Base-by-base conservation (phyloP, 2,888 invertebrate species). In the Ornithoptera priamus region DNA sequence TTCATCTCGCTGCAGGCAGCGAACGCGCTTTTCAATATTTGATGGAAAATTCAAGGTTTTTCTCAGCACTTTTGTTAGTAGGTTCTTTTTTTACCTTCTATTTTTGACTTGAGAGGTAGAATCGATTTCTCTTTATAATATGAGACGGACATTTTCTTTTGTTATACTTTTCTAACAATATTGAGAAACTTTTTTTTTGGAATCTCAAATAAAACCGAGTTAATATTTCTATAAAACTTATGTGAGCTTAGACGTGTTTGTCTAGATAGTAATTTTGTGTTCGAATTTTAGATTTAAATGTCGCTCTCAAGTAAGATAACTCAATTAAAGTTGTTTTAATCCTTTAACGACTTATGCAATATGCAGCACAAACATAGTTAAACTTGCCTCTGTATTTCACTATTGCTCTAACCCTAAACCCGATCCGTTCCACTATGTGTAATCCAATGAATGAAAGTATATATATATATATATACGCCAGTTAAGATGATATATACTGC, bases 361-460 rank as follows among this genome's bases (percentile, higher is more conserved):
- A 50, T 61, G 61, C 53, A 61, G 67, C 36, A 61, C 67, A 67
- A 67, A 67, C 67, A 53, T 20, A 61, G 67, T 67, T 67, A 53
- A 67, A 67, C 61, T 67, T 61, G 61, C 46, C 53, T 61, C 61
- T 67, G 67, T 67, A 67, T 67, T 53, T 67, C 66, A 66, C 60
- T 39, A 61, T 67, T 67, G 67, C 61, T 56, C 53, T 67, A 67
- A 67, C 61, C 67, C 67, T 50, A 60, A 67, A 67, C 39, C 67
- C 67, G 36, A 67, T 67, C 61, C 53, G 60, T 67, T 67, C 61
- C 61, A 67, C 66, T 67, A 53, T 61, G 53, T 50, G 60, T 67
- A 61, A 61, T 67, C 50, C 61, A 67, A 30, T 67, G 67, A 61
- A 56, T 61, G 39, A 53, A 22, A 67, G 61, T 53, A n/a, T 22